Base-by-base conservation (phyloP, 2,888 invertebrate species). In the Malthinus seriepunctatus region DNA sequence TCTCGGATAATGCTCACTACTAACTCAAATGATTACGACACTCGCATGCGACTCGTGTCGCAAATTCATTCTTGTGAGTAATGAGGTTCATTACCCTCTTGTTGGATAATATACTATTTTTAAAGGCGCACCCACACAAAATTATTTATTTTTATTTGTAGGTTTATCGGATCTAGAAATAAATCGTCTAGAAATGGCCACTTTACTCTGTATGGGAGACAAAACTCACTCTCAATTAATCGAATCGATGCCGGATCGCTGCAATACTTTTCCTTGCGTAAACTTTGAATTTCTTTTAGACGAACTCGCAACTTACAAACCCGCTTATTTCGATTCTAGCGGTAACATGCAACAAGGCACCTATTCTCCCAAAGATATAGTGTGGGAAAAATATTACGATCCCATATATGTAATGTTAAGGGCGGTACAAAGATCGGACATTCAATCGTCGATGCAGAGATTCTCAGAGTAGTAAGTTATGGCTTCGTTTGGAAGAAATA, bases 171-270 rank as follows among this genome's bases (percentile, higher is more conserved):
- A 88, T 69, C 80, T 83, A 8, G 86, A 84, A 63, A 76, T 88
- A 12, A 79, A 79, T 23, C 86, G 93, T 34, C 81, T 95, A 64
- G 97, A 98, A 82, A 95, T 98, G 84, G 91, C 95, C 60, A 93
- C 96, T 1, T 81, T 97, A 48, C 81, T 98, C 47, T 95, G 96
- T 67, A 95, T 96, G 76, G 90, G 91, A 32, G 96, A 97, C 79
- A 93, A 95, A 78, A 97, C 97, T 0, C 97, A 97, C 81, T 95
- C 95, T 65, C 96, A 97, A 76, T 82, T 98, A 45, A 87, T 95
- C 78, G 97, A 97, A 78, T 82, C 93, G 57, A 94, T 98, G 92
- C 97, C 97, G 0, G 97, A 97, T 80, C 84, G 95, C 12, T 95
- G 95, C 65, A 95, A 95, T n/a, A 93, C 91, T 70, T 89, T 91